Percentiles rank a stretch among this genome's conserved stretches.
phyloP scores from a whole-genome alignment of 2,113 vertebrate genomes.

The Lophius piscatorius region DNA sequence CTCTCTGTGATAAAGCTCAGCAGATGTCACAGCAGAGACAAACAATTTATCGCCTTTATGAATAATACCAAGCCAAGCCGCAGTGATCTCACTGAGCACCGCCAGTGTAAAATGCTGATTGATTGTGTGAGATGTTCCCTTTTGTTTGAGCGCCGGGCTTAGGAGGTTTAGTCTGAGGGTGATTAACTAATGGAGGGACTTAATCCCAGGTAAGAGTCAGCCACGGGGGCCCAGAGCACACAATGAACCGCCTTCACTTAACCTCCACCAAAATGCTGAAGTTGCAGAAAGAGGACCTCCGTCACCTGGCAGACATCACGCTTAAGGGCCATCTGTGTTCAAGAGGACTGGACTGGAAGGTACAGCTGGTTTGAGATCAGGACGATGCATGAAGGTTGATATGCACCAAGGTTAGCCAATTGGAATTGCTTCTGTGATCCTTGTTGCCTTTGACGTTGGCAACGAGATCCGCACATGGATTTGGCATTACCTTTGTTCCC shows the following conservation, averaged over 20 bases:
- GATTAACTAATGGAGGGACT: constrained; percentile 78
- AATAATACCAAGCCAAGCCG: constrained; percentile 17
- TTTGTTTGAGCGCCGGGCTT: constrained; percentile 52
- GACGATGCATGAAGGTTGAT: background rate
- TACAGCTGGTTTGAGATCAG: constrained; percentile 9
- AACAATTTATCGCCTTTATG: constrained; percentile 49
- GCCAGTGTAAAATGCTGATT: constrained; percentile 56
- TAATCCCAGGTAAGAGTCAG: constrained; percentile 73
- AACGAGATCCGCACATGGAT: background rate
- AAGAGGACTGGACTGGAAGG: background rate
- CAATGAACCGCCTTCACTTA: constrained; percentile 56
- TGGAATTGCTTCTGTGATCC: background rate
- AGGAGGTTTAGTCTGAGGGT: constrained; percentile 65
- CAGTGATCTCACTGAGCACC: constrained; percentile 22
- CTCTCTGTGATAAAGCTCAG: constrained; percentile 57
- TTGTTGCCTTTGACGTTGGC: constrained; percentile 22
- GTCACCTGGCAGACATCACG: constrained; percentile 30
- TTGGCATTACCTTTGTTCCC: background rate
- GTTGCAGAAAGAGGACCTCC: constrained; percentile 6
- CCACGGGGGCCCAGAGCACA: constrained; percentile 32
- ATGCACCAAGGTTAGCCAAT: constrained; percentile 3
- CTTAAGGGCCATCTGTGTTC: constrained; percentile 38
- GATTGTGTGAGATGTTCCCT: constrained; percentile 52
- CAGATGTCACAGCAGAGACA: constrained; percentile 65
- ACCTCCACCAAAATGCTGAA: constrained; percentile 45